Base-by-base conservation (phyloP, 2,888 invertebrate species). In the Incurvaria masculella region DNA sequence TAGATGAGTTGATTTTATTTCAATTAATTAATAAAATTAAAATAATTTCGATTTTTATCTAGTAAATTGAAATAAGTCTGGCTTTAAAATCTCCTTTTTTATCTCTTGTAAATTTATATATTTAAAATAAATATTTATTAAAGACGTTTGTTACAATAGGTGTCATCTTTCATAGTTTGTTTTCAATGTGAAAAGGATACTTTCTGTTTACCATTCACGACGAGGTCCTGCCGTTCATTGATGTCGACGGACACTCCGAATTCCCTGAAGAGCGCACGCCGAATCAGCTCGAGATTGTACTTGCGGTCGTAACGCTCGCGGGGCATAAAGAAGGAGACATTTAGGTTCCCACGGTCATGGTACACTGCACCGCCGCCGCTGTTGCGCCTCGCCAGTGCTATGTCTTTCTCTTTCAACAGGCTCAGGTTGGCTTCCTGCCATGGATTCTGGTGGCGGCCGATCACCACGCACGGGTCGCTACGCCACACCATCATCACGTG, bases 341-440 rank as follows among this genome's bases (percentile, higher is more conserved):
- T 97, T 1, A 97, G 76, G 74, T 96, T 97, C 49, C 96, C 97
- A 53, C 83, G 73, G 68, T 99, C 98, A 68, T 99, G 98, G 68
- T 94, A 99, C 20, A 99, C 97, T 3, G 97, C 89, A 21, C 97
- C 98, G 51, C 99, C 91, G 21, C 98, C 98, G 69, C 97, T 97
- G 62, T 93, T 93, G 40, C 99, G 83, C 49, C 99, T 83, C 0
- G 91, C 97, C 51, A 97, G 61, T 11, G 82, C 78, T 49, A 97
- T 86, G 16, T 86, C 87, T 40, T 82, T 78, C 44, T 85, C 83
- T 52, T 79, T 64, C 44, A 91, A 67, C 40, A 81, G 79, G 2
- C 85, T 80, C 2, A 93, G 73, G 67, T 97, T 91, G 1, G 92
- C 88, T 68, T 99, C 98, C 26, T 87, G 67, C 90, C 97, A 99